Evolutionary conservation across 37 sponge, comb jelly and placozoan genomes (phyloP).

Genomic region (Beroe ovata): DNA sequence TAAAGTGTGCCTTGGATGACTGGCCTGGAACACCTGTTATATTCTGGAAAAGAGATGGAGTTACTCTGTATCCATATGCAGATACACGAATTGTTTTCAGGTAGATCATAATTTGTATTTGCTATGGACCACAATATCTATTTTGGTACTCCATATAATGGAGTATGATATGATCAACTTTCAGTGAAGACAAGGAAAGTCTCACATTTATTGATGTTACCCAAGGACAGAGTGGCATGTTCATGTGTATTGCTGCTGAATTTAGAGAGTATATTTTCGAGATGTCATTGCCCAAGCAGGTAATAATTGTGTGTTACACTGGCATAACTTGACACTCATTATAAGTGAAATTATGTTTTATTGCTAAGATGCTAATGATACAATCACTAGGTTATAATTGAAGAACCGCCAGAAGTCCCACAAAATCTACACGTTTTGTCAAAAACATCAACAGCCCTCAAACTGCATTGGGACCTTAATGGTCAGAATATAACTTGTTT

Average conservation of each 20-base stretch:
- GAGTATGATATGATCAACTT: not conserved
- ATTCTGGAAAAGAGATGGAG: constrained; percentile 17
- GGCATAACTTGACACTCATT: too few species aligned
- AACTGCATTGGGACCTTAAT: constrained; percentile 9
- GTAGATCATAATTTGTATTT: not conserved
- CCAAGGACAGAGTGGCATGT: constrained; percentile 15
- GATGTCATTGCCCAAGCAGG: not conserved
- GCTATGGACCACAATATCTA: too few species aligned
- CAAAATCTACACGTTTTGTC: not conserved
- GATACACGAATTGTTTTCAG: constrained; percentile 15
- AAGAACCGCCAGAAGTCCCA: constrained; percentile 19
- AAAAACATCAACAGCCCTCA: constrained; percentile 14
- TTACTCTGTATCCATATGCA: constrained; percentile 20
- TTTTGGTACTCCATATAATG: too few species aligned
- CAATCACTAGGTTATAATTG: not conserved
- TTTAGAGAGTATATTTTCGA: constrained; percentile 14
- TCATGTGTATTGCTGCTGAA: not conserved
- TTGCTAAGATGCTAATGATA: too few species aligned
- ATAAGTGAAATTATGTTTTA: too few species aligned
- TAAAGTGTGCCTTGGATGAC: not conserved
- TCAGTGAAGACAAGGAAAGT: constrained; percentile 45
- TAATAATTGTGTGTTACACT: too few species aligned
- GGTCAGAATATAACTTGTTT: too few species aligned
- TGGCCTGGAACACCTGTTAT: constrained; percentile 40
- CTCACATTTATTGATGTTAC: constrained; percentile 14